These are phyloP conservation scores for Andrena bucephala DNA, from an alignment of 2,888 invertebrate genomes.

Conservation along the genomic window DNA sequence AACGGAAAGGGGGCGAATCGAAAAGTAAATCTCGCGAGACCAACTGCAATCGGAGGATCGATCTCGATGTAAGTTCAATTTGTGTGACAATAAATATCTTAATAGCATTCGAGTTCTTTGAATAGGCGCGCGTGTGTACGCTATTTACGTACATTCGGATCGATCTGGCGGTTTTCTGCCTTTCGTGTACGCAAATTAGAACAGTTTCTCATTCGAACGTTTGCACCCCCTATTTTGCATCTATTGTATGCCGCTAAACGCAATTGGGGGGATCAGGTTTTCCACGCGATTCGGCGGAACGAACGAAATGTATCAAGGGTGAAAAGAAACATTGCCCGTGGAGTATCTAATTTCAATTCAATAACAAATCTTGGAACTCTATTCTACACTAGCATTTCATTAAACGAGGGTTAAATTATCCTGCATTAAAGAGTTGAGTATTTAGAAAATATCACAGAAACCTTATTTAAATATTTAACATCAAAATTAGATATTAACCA, in stretches of 20 bases:
- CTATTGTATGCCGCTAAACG: background rate
- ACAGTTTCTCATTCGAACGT: constrained; percentile 29
- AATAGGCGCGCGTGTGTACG: constrained; percentile 35
- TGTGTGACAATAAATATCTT: constrained; percentile 16
- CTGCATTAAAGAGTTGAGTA: no score
- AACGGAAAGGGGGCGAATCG: background rate
- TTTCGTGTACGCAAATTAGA: constrained; percentile 33
- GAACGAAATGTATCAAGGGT: background rate
- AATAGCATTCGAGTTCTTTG: constrained; percentile 6
- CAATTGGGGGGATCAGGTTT: constrained; percentile 6
- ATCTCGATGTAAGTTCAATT: background rate
- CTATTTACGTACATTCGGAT: constrained; percentile 54
- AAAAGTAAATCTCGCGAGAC: background rate
- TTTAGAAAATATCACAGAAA: no score
- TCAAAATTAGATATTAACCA: no score
- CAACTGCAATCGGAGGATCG: background rate
- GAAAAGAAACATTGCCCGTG: background rate
- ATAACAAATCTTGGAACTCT: background rate
- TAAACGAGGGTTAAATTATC: no score
- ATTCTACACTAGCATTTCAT: no score
- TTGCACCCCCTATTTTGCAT: constrained; percentile 24
- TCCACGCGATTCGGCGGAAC: background rate
- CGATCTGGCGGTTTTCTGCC: constrained; percentile 46
- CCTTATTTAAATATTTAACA: no score
- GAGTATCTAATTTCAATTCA: background rate